Evolutionary conservation across 2,797 vertebrate species (phyloP).

Genomic region (Parotocinclus haroldoi): DNA sequence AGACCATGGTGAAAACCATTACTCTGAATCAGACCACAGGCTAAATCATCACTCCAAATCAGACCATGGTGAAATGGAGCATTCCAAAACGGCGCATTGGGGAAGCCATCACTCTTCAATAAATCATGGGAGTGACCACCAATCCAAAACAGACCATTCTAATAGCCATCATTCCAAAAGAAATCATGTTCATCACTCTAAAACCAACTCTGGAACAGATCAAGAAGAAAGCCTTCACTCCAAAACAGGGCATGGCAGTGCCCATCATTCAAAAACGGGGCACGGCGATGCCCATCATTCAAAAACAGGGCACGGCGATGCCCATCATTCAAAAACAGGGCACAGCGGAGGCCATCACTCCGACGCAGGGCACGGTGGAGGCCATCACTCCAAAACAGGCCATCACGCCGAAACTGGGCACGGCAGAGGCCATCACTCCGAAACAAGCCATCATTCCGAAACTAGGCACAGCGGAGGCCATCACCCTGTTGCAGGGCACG

Average conservation of each 20-base stretch:
- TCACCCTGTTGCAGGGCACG: background rate
- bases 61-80: too few relatives aligned
- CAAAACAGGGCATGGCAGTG: too few relatives aligned
- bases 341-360: background rate
- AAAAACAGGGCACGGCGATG: background rate
- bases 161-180: too few relatives aligned
- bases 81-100: background rate
- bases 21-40: conserved; percentile 23
- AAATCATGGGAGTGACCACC: background rate
- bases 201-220: conserved; percentile 32
- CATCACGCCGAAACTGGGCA: too few relatives aligned
- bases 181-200: too few relatives aligned
- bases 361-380: background rate
- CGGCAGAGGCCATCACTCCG: too few relatives aligned
- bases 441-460: too few relatives aligned
- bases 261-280: background rate
- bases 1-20: too few relatives aligned
- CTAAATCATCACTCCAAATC: background rate
- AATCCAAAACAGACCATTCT: background rate
- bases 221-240: conserved; percentile 11
- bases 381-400: too few relatives aligned
- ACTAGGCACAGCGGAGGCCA: too few relatives aligned
- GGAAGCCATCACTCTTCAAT: background rate
- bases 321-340: background rate
- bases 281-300: background rate